These are phyloP conservation scores for Gephyroberyx darwinii DNA, from an alignment of 2,797 vertebrate species.

Conservation along the genomic window DNA sequence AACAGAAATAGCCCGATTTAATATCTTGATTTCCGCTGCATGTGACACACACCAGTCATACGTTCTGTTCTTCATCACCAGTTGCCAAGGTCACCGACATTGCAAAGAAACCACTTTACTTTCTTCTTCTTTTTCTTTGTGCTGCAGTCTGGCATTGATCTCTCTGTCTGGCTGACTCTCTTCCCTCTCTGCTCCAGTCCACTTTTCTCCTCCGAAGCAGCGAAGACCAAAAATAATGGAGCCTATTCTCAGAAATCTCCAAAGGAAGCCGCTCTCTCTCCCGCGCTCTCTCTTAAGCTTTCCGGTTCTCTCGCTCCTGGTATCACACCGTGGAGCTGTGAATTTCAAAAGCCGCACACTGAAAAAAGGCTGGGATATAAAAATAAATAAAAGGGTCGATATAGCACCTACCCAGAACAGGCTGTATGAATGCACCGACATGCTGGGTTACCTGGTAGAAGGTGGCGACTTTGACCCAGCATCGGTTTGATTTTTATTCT, in stretches of 20 bases:
- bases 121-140: constrained; percentile 41
- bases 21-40: constrained; percentile 13
- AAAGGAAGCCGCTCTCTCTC: constrained; percentile 41
- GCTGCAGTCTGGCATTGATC: constrained; percentile 62
- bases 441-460: constrained; percentile 36
- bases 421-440: constrained; percentile 45
- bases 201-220: constrained; percentile 15
- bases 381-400: constrained; percentile 27
- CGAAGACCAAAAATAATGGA: constrained; percentile 58
- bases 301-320: too few relatives aligned
- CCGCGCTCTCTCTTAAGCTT: background rate
- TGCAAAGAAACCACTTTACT: constrained; percentile 53
- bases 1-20: constrained; percentile 16
- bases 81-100: constrained; percentile 65
- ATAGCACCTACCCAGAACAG: constrained; percentile 16
- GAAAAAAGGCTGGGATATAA: constrained; percentile 46
- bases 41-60: constrained; percentile 35
- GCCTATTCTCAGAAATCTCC: constrained; percentile 61
- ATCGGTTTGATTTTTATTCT: constrained; percentile 6
- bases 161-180: constrained; percentile 44
- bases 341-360: constrained; percentile 51
- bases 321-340: constrained; percentile 17
- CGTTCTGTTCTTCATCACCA: constrained; percentile 37
- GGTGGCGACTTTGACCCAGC: constrained; percentile 24
- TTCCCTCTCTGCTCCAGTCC: constrained; percentile 46